phyloP scores from a whole-genome alignment of 2,888 invertebrate genomes.

The Scaptomyza polygonia region DNA sequence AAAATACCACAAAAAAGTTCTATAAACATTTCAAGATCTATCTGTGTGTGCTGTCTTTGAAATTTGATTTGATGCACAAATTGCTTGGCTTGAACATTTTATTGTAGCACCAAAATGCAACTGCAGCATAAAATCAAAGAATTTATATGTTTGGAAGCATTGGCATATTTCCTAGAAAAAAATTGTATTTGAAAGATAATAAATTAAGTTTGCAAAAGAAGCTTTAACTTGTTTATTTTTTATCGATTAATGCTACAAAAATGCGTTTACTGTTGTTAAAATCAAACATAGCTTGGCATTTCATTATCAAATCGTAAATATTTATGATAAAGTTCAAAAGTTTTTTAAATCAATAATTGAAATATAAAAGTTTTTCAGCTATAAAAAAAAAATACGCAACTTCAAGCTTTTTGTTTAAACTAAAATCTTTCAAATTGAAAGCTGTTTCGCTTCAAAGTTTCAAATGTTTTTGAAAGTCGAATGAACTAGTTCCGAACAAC shows the following conservation, averaged over 20 bases:
- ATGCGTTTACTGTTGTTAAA: too few species aligned
- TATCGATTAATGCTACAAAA: neutral
- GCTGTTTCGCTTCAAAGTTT: neutral
- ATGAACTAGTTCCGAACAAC: slow-evolving; percentile 56
- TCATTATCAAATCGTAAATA: too few species aligned
- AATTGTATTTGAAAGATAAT: too few species aligned
- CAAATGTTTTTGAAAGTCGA: slow-evolving; percentile 48
- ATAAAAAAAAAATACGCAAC: neutral
- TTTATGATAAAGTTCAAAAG: too few species aligned
- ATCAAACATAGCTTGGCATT: neutral
- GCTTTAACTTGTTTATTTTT: neutral
- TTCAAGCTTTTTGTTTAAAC: neutral
- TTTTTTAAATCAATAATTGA: neutral
- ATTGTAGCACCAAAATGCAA: neutral
- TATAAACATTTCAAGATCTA: slow-evolving; percentile 27
- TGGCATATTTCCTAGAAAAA: too few species aligned
- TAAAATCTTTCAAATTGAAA: too few species aligned
- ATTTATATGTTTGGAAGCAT: neutral
- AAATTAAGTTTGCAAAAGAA: too few species aligned
- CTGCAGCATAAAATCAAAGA: neutral
- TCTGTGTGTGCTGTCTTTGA: neutral
- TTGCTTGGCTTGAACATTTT: neutral
- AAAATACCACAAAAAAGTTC: slow-evolving; percentile 15
- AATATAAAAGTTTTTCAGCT: neutral
- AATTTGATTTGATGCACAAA: slow-evolving; percentile 12